Evolutionary conservation across 2,888 invertebrate genomes (phyloP).

Genomic region (Auanema freiburgensis): DNA sequence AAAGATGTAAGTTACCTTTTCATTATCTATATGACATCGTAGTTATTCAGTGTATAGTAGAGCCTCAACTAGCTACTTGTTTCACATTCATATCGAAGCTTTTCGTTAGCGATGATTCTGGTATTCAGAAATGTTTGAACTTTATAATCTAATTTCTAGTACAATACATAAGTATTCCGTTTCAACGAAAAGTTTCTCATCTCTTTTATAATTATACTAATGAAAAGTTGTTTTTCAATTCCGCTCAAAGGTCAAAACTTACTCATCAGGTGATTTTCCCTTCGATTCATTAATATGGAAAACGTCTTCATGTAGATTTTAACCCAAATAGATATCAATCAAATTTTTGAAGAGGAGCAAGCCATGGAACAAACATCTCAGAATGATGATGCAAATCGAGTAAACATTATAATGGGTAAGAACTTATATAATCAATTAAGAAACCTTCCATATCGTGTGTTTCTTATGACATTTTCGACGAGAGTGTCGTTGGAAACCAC

Average conservation of each 20-base stretch:
- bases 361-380: neutral
- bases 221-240: slow-evolving; percentile 41
- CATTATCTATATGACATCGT: neutral
- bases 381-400: too few species aligned
- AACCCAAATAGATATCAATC: slow-evolving; percentile 39
- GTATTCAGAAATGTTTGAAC: neutral
- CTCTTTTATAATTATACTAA: slow-evolving; percentile 38
- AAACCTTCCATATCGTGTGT: too few species aligned
- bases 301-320: slow-evolving; percentile 29
- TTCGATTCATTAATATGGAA: neutral
- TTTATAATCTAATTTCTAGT: slow-evolving; percentile 20
- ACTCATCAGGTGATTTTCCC: slow-evolving; percentile 33
- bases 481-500: too few species aligned
- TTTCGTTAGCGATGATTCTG: slow-evolving; percentile 40
- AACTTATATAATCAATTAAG: too few species aligned
- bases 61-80: slow-evolving; percentile 30
- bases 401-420: too few species aligned
- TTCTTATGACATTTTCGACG: too few species aligned
- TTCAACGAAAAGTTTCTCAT: slow-evolving; percentile 38
- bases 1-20: slow-evolving; percentile 30
- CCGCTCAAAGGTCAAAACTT: slow-evolving; percentile 34
- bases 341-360: slow-evolving; percentile 15
- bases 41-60: slow-evolving; percentile 33
- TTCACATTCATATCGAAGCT: slow-evolving; percentile 34
- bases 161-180: slow-evolving; percentile 38